Percentiles rank a stretch among this genome's conserved stretches.
phyloP scores from a whole-genome alignment of 2,888 invertebrate genomes.

The Netelia virgata region DNA sequence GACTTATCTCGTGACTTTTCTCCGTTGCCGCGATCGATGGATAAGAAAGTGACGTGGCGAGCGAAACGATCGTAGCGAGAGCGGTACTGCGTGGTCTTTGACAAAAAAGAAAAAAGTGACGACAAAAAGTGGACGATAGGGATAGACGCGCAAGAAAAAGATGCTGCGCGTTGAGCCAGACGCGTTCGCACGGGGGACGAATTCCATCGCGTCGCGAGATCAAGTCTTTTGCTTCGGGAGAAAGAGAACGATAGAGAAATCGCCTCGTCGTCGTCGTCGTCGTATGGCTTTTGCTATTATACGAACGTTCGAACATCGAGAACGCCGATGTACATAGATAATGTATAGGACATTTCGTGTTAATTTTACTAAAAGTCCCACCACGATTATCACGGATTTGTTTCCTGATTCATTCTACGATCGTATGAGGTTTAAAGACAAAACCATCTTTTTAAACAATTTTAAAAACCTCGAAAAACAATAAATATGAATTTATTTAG shows the following conservation, averaged over 20 bases:
- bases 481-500: too few species aligned
- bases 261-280: slow-evolving; percentile 23
- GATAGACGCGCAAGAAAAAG: slow-evolving; percentile 65
- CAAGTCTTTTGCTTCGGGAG: slow-evolving; percentile 74
- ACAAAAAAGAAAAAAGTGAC: slow-evolving; percentile 50
- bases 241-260: slow-evolving; percentile 9
- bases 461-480: too few species aligned
- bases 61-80: slow-evolving; percentile 20
- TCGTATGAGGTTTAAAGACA: too few species aligned
- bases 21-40: neutral
- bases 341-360: slow-evolving; percentile 4
- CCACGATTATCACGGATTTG: too few species aligned
- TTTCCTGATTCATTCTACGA: too few species aligned
- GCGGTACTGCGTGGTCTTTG: slow-evolving; percentile 22
- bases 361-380: too few species aligned
- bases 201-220: slow-evolving; percentile 77
- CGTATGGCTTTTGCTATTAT: slow-evolving; percentile 21
- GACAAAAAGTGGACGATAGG: slow-evolving; percentile 62
- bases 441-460: too few species aligned
- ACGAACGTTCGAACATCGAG: slow-evolving; percentile 62
- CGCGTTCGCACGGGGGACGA: slow-evolving; percentile 67
- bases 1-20: neutral
- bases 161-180: slow-evolving; percentile 52
- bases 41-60: slow-evolving; percentile 41
- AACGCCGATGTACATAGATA: slow-evolving; percentile 70